A percentile compares a stretch with the other conserved stretches of the same genome.
phyloP scores from a whole-genome alignment of 1,140 invertebrate genomes.

The Neodiprion fabricii region DNA sequence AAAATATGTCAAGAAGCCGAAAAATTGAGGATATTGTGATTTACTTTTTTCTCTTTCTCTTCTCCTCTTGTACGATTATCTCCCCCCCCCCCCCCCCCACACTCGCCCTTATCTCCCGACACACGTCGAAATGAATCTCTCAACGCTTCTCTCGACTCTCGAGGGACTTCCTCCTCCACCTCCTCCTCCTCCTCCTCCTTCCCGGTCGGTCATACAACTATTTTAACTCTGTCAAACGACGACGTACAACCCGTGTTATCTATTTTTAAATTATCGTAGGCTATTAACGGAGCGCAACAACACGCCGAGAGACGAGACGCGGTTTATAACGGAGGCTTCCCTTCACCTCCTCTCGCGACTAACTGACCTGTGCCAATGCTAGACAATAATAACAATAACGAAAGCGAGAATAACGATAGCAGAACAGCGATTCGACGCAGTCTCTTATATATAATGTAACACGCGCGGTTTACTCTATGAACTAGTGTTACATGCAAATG shows the following conservation, averaged over 20 bases:
- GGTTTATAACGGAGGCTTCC: background rate
- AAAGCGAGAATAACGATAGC: background rate
- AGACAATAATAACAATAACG: background rate
- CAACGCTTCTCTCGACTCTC: background rate
- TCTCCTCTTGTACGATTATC: too few species aligned
- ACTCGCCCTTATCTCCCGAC: too few species aligned
- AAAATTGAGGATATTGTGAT: too few species aligned
- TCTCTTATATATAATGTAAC: too few species aligned
- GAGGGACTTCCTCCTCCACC: too few species aligned
- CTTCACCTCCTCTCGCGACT: background rate
- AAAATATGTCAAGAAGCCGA: too few species aligned
- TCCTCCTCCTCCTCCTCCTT: background rate
- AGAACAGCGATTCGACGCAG: background rate
- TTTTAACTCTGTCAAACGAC: background rate
- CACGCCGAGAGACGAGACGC: background rate
- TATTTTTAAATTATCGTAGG: background rate
- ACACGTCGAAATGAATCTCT: background rate
- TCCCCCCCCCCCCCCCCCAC: too few species aligned
- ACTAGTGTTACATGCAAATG: too few species aligned
- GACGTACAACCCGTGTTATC: background rate
- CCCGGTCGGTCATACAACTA: background rate
- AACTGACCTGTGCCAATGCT: slow-evolving; percentile 2
- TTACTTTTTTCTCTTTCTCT: too few species aligned
- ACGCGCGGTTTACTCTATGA: too few species aligned
- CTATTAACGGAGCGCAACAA: background rate